Evolutionary conservation across 2,113 vertebrate species (phyloP), one percentile per base, ranked within the genome.

Genomic region (Nesogale talazaci): DNA sequence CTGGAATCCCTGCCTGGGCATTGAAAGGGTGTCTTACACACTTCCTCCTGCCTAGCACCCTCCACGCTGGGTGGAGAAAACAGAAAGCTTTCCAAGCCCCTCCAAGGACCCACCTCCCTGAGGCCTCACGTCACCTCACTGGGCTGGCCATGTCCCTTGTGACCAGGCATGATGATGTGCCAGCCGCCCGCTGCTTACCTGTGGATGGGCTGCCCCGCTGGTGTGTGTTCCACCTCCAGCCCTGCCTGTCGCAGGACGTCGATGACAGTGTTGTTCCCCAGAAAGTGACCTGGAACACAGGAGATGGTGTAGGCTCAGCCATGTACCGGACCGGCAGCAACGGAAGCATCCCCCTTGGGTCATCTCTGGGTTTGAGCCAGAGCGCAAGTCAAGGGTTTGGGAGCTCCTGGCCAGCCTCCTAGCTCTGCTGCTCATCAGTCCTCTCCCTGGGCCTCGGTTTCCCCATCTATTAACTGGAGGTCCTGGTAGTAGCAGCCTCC

Each of bases 191-290:
- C 86, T 84, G 97, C 99, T 99, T 97, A 99, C 99, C 98, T 98
- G 97, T 98, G 97, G 95, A 98, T 97, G 59, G 97, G 96, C 94
- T 99, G 98, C 96, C 98, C 98, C 19, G 99, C 97, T 1, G 98
- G 98, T 6, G 98, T 98, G 97, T 99, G 99, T 83, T 99, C 98
- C 95, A 99, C 99, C 96, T 99, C 98, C 94, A 99, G 99, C 92
- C 99, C 99, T 89, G 99, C 98, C 97, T 99, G 98, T 93, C 98
- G 98, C 95, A 99, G 98, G 95, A 99, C 99, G 95, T 99, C 99
- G 95, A 99, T 98, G 97, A 99, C 99, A 42, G 99, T 99, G 97
- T 98, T 99, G 98, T 99, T 99, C 84, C 99, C 99, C 97, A 99
- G 98, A 97, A 99, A 99, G 97, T 99, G 99, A 98, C 99, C 99